A percentile compares a stretch with the other conserved stretches of the same genome.
Conservation (phyloP, 1,140 invertebrate genomes). For the Drosophila saltans region DNA sequence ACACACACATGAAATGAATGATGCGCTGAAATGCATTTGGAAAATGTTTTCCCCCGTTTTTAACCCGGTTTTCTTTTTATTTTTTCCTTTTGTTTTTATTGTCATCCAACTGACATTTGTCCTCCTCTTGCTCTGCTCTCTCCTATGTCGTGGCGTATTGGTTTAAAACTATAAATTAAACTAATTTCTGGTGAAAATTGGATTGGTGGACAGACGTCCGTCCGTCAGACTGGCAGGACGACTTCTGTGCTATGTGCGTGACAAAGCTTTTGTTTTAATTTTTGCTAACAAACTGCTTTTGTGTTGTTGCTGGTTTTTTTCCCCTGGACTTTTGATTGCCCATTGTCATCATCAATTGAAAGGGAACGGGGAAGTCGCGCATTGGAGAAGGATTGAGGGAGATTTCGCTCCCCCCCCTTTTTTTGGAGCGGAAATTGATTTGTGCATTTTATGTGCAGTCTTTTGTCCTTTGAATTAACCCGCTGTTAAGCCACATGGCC, state of each 20-base stretch:
- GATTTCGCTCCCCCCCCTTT: not conserved
- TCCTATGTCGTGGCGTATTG: slow-evolving; percentile 7
- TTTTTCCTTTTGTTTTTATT: slow-evolving; percentile 25
- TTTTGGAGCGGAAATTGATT: slow-evolving; percentile 61
- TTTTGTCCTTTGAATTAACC: slow-evolving; percentile 58
- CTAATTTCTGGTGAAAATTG: slow-evolving; percentile 70
- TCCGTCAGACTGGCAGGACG: not conserved
- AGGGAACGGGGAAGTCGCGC: not conserved
- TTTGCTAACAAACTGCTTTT: slow-evolving; percentile 56
- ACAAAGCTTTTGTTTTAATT: slow-evolving; percentile 43
- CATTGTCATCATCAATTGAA: slow-evolving; percentile 35
- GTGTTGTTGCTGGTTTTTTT: slow-evolving; percentile 37
- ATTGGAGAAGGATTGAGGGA: too few relatives aligned
- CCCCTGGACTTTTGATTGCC: slow-evolving; percentile 32
- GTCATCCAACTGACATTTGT: slow-evolving; percentile 57
- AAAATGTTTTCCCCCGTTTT: slow-evolving; percentile 39
- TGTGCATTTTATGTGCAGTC: slow-evolving; percentile 55
- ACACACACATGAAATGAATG: slow-evolving; percentile 47
- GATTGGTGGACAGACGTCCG: slow-evolving; percentile 16
- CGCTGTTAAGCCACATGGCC: slow-evolving; percentile 37
- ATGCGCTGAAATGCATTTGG: slow-evolving; percentile 26
- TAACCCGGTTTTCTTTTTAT: not conserved
- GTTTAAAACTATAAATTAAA: slow-evolving; percentile 57
- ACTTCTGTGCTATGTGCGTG: slow-evolving; percentile 22
- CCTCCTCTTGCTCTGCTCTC: slow-evolving; percentile 38